Conservation (phyloP, 2,113 vertebrate genomes). For the Salminus brasiliensis region DNA sequence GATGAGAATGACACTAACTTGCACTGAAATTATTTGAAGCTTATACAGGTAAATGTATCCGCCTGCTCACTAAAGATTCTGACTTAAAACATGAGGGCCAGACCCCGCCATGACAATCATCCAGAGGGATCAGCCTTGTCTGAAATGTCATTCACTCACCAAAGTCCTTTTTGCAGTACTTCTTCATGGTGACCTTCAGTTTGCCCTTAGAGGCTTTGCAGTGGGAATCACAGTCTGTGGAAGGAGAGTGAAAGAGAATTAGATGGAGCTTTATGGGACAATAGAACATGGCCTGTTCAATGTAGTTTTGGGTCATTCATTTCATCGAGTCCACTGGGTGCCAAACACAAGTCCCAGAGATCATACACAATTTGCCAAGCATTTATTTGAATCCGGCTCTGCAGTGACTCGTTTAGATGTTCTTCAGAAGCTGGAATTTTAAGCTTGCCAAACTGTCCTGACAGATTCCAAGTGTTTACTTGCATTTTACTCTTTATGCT, state of each 20-base stretch:
- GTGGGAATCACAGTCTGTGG: conserved; percentile 93
- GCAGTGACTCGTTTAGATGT: background rate
- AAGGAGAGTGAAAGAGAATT: conserved; percentile 47
- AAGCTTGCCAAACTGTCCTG: background rate
- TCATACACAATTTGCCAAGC: background rate
- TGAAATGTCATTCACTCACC: conserved; percentile 81
- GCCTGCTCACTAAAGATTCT: too few relatives aligned
- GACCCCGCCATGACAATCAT: background rate
- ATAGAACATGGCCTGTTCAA: background rate
- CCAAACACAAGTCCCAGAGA: background rate
- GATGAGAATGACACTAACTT: too few relatives aligned
- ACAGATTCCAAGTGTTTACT: background rate
- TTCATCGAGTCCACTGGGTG: background rate
- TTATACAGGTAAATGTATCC: too few relatives aligned
- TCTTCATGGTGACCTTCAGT: conserved; percentile 99
- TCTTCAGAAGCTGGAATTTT: background rate
- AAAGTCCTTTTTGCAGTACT: conserved; percentile 98
- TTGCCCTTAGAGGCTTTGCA: conserved; percentile 98
- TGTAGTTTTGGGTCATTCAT: background rate
- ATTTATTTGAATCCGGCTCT: background rate
- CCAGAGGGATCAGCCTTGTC: background rate
- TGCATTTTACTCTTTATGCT: background rate
- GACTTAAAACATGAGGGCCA: too few relatives aligned
- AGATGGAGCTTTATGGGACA: background rate
- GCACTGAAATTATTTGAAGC: too few relatives aligned